Conservation (phyloP, 2,113 vertebrate species). For the Diglossa brunneiventris region DNA sequence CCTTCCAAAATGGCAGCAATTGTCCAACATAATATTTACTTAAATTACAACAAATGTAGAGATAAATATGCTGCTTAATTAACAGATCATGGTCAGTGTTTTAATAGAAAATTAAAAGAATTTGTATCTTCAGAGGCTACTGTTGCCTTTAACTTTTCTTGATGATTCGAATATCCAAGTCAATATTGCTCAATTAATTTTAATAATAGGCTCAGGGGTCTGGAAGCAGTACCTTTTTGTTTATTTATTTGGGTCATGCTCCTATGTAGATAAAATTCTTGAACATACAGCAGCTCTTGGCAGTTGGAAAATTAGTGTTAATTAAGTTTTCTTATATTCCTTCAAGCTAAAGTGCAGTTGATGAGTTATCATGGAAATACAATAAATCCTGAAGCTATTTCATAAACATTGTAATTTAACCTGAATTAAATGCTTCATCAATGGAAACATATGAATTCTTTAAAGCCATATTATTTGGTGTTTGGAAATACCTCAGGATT, state of each 20-base stretch:
- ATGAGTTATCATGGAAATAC: slow-evolving; percentile 50
- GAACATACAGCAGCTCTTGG: slow-evolving; percentile 22
- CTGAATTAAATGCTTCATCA: slow-evolving; percentile 64
- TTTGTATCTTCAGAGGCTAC: slow-evolving; percentile 13
- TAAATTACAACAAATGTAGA: background rate
- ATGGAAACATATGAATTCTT: slow-evolving; percentile 57
- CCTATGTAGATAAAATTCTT: background rate
- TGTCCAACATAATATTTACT: background rate
- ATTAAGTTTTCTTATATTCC: slow-evolving; percentile 70
- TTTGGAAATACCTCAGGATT: background rate
- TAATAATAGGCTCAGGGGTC: slow-evolving; percentile 51
- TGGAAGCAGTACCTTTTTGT: slow-evolving; percentile 32
- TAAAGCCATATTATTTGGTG: slow-evolving; percentile 25
- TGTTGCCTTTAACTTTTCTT: slow-evolving; percentile 49
- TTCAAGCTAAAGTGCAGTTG: slow-evolving; percentile 56
- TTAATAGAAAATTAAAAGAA: slow-evolving; percentile 47
- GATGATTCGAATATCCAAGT: slow-evolving; percentile 64
- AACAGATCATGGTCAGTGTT: slow-evolving; percentile 13
- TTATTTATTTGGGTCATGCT: slow-evolving; percentile 17
- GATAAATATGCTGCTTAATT: slow-evolving; percentile 15
- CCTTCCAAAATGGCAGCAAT: background rate
- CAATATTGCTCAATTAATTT: slow-evolving; percentile 67
- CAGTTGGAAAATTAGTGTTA: slow-evolving; percentile 64
- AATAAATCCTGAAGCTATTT: slow-evolving; percentile 67
- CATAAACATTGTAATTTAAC: slow-evolving; percentile 63